Conservation (phyloP, 2,888 invertebrate species). For the Helobdella robusta region DNA sequence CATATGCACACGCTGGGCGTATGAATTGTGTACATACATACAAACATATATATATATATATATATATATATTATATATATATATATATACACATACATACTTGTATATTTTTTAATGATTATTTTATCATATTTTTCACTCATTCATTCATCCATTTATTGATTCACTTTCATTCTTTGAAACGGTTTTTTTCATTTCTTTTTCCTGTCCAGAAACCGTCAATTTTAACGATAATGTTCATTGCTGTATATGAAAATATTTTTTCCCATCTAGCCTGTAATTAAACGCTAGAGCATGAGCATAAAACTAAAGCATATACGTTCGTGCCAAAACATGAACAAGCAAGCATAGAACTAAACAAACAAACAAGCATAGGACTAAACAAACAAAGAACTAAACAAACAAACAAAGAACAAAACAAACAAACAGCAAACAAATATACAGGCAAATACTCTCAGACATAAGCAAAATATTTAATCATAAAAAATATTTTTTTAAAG, state of each 20-base stretch:
- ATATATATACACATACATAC: constrained; percentile 1
- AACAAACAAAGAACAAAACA: background rate
- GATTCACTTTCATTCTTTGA: too few species aligned
- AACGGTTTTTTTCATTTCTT: too few species aligned
- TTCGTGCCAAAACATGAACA: background rate
- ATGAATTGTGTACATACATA: constrained; percentile 1
- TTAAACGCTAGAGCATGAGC: too few species aligned
- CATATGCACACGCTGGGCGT: background rate
- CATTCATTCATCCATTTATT: too few species aligned
- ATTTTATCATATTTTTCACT: too few species aligned
- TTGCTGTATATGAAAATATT: too few species aligned
- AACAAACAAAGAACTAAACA: background rate
- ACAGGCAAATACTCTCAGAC: too few species aligned
- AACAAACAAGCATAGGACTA: background rate
- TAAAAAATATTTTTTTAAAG: too few species aligned
- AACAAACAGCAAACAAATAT: background rate
- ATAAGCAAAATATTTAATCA: too few species aligned
- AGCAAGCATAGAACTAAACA: background rate
- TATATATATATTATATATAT: constrained; percentile 1
- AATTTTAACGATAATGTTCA: too few species aligned
- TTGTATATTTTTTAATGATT: background rate
- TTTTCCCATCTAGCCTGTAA: too few species aligned
- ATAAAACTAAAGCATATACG: background rate
- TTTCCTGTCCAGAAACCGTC: too few species aligned
- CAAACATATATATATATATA: background rate